Base-by-base conservation (phyloP, 2,113 vertebrate genomes). In the Craseonycteris thonglongyai region DNA sequence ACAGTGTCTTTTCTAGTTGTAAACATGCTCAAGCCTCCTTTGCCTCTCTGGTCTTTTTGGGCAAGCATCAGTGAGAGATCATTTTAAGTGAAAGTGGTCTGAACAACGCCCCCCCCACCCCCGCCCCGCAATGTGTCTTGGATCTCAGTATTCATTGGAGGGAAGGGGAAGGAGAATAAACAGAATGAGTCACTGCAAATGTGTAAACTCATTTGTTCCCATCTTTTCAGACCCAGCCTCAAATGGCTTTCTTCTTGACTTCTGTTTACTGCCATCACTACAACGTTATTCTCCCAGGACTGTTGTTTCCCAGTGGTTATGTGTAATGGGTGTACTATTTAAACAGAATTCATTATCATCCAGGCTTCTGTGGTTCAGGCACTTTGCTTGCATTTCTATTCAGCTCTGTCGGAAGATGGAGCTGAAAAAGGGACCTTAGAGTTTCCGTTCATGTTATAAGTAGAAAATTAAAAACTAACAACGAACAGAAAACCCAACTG, bases 1-100 rank as follows among this genome's bases (percentile, higher is more conserved):
- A 80, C 65, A 92, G 88, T 24, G 24, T 96, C 95, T 96, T 94
- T 96, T 81, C 95, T 86, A 95, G 85, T 90, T 76, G 83, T 93
- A 68, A 96, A 94, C 91, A 95, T 92, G 74, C 59, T 83, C 18
- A 26, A 28, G 65, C 26, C 45, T 86, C 47, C 49, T 84, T 82
- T 61, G 59, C 56, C 40, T 89, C 54, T 85, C 38, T 94, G 65
- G 54, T 88, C 59, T 92, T 84, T 90, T 83, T 88, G 86, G 86
- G 61, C 40, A 71, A 82, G 33, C 2, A 35, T 28, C 72, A 74
- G 63, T 49, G 35, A 86, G 84, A 85, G 93, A 58, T 91, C 51
- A 75, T 93, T 91, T 58, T 42, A 96, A 81, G 35, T 85, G 59
- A 75, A 92, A 88, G 63, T 30, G 82, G 28, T 45, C 65, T 95